phyloP scores from a whole-genome alignment of 2,888 invertebrate species.

The Amaurobius ferox region DNA sequence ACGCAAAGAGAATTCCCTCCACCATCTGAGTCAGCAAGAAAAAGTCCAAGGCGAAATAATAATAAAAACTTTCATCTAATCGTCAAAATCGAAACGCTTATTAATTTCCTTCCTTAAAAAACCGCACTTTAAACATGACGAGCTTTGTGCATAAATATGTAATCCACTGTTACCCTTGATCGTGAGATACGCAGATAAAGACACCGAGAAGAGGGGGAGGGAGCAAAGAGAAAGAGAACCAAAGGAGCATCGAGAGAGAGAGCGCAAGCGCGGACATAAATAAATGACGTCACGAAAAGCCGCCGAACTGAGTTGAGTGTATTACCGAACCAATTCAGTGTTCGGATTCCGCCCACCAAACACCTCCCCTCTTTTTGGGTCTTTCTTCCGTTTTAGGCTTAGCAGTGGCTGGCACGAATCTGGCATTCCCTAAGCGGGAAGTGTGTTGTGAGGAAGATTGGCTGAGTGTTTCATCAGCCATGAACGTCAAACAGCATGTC shows the following conservation, averaged over 20 bases:
- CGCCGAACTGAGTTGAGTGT: slow-evolving; percentile 45
- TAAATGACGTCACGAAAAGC: slow-evolving; percentile 60
- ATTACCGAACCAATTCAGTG: slow-evolving; percentile 53
- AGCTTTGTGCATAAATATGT: slow-evolving; percentile 63
- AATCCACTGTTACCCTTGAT: slow-evolving; percentile 59
- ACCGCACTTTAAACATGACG: slow-evolving; percentile 51
- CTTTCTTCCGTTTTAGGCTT: slow-evolving; percentile 66
- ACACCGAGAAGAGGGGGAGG: slow-evolving; percentile 1
- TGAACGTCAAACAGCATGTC: slow-evolving; percentile 71
- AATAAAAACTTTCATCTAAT: slow-evolving; percentile 56
- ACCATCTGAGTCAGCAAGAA: not conserved
- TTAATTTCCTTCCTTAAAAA: slow-evolving; percentile 57
- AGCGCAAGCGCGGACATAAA: slow-evolving; percentile 66
- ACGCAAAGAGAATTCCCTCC: slow-evolving; percentile 22
- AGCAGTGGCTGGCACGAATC: slow-evolving; percentile 68
- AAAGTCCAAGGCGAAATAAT: slow-evolving; percentile 1
- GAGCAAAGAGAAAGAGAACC: not conserved
- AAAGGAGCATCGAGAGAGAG: slow-evolving; percentile 61
- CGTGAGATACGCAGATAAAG: slow-evolving; percentile 48
- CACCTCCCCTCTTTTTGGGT: slow-evolving; percentile 41
- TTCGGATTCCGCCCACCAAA: slow-evolving; percentile 64
- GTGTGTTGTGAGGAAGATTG: slow-evolving; percentile 71
- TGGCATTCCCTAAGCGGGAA: slow-evolving; percentile 72
- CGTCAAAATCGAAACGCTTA: slow-evolving; percentile 67
- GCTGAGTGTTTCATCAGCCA: slow-evolving; percentile 71